phyloP scores from a whole-genome alignment of 2,113 vertebrate genomes.

The Leptodactylus fuscus region DNA sequence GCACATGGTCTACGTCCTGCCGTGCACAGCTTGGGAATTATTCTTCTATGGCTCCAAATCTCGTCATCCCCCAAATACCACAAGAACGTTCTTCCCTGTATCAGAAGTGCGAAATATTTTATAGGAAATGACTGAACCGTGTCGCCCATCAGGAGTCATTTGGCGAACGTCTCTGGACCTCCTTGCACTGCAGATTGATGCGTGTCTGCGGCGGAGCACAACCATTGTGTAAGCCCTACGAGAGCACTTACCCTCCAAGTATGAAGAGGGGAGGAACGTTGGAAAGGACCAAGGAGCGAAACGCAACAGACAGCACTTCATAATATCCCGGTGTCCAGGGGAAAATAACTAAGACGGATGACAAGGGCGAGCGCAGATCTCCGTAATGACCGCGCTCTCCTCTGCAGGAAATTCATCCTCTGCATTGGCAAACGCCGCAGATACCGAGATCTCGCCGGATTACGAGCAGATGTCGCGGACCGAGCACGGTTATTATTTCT shows the following conservation, averaged over 20 bases:
- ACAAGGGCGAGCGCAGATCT: constrained; percentile 11
- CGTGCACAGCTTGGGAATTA: background rate
- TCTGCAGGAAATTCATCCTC: constrained; percentile 63
- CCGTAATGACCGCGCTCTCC: constrained; percentile 43
- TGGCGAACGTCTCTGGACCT: constrained; percentile 37
- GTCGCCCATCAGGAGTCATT: constrained; percentile 58
- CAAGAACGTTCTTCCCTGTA: background rate
- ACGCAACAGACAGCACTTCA: constrained; percentile 62
- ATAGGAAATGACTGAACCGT: background rate
- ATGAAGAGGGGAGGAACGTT: constrained; percentile 72
- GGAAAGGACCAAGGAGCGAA: constrained; percentile 66
- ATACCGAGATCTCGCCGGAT: constrained; percentile 62
- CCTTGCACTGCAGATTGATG: constrained; percentile 62
- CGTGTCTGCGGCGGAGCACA: constrained; percentile 66
- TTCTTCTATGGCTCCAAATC: background rate
- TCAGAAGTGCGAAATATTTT: background rate
- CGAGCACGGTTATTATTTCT: background rate
- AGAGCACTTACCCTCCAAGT: constrained; percentile 62
- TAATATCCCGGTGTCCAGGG: constrained; percentile 65
- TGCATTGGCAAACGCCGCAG: constrained; percentile 61
- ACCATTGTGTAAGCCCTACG: constrained; percentile 70
- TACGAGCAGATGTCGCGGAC: constrained; percentile 66
- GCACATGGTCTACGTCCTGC: background rate
- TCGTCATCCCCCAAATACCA: background rate
- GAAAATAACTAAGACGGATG: constrained; percentile 63